Percentiles rank a stretch among this genome's conserved stretches.
Conservation (phyloP, 2,888 invertebrate species). For the Amphipyra berbera region DNA sequence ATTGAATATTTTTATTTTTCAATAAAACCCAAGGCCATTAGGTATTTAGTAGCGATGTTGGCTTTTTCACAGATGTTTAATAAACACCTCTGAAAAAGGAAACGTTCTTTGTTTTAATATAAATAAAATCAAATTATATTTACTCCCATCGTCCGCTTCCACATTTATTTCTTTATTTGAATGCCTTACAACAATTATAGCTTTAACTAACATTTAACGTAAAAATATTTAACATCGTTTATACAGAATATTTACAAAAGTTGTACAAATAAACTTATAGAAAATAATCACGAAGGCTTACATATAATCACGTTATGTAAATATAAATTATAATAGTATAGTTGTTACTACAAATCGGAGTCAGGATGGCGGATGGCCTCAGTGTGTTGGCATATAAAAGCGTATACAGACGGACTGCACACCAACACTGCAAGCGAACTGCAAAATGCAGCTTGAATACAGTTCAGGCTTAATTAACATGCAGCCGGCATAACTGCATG, state of each 20-base stretch:
- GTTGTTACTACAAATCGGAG: conserved; percentile 15
- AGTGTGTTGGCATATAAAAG: too few species aligned
- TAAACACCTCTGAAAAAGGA: too few species aligned
- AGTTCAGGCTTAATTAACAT: too few species aligned
- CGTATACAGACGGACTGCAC: too few species aligned
- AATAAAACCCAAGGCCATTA: too few species aligned
- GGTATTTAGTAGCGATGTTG: too few species aligned
- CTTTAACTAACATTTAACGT: conserved; percentile 55
- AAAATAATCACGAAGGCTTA: conserved; percentile 53
- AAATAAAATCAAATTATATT: conserved; percentile 14
- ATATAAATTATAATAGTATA: conserved; percentile 19
- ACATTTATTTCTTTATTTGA: conserved; percentile 55
- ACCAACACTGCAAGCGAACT: too few species aligned
- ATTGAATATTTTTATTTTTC: too few species aligned
- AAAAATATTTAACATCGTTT: conserved; percentile 60
- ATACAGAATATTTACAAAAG: conserved; percentile 60
- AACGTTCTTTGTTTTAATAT: too few species aligned
- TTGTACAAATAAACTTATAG: conserved; percentile 51
- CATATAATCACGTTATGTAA: conserved; percentile 40
- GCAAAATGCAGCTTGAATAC: too few species aligned
- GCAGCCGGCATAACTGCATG: too few species aligned
- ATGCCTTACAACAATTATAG: conserved; percentile 59
- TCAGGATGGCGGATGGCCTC: background rate
- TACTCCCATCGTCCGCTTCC: conserved; percentile 79
- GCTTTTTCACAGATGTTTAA: too few species aligned